Conservation (phyloP, 2,797 vertebrate species). For the Pseudochirops cupreus region DNA sequence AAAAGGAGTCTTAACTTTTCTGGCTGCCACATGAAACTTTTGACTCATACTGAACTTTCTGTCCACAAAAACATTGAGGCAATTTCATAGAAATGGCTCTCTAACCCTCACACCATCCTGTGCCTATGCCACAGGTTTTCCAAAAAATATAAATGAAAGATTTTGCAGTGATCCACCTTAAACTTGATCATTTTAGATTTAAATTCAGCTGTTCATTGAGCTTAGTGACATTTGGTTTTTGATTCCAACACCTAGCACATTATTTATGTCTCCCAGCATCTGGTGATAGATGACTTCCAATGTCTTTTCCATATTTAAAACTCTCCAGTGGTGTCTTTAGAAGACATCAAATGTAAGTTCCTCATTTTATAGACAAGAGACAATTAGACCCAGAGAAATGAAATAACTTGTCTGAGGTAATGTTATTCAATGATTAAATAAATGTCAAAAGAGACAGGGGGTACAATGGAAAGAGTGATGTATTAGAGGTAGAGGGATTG, state of each 20-base stretch:
- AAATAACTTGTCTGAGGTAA: neutral
- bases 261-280: neutral
- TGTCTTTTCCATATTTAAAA: neutral
- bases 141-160: neutral
- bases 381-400: neutral
- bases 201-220: neutral
- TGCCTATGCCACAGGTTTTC: neutral
- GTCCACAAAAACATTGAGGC: neutral
- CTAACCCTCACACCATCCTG: neutral
- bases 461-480: neutral
- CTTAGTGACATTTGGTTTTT: neutral
- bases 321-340: neutral
- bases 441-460: neutral
- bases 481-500: neutral
- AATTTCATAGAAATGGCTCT: neutral
- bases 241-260: neutral
- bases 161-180: neutral
- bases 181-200: neutral
- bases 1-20: neutral
- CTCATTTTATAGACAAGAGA: neutral
- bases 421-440: neutral
- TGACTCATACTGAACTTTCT: neutral
- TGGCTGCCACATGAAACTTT: neutral
- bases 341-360: neutral
- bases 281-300: neutral